These are phyloP conservation scores for Aphis gossypii DNA, from an alignment of 1,140 invertebrate genomes.

Conservation along the genomic window DNA sequence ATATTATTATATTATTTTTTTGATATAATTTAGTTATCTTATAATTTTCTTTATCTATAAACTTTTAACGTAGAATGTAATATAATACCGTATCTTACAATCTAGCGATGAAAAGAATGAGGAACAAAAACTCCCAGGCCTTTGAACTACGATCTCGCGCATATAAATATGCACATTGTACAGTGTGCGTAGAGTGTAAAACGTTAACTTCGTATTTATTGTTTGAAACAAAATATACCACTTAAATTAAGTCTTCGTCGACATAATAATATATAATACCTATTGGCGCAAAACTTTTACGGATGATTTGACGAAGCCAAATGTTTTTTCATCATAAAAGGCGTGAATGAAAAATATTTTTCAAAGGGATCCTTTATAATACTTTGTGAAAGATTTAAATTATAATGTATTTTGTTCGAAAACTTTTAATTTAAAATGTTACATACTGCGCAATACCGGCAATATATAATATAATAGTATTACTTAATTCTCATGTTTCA, in stretches of 20 bases:
- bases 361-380: neutral
- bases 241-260: neutral
- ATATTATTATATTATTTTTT: neutral
- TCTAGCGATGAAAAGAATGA: neutral
- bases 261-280: neutral
- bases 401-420: neutral
- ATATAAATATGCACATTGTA: neutral
- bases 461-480: neutral
- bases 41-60: neutral
- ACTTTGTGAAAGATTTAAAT: neutral
- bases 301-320: neutral
- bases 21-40: neutral
- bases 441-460: neutral
- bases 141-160: neutral
- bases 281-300: neutral
- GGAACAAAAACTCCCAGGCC: neutral
- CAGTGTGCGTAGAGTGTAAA: neutral
- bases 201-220: constrained; percentile 27
- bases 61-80: neutral
- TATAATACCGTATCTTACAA: neutral
- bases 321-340: neutral
- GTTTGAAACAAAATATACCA: constrained; percentile 16
- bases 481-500: neutral
- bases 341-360: neutral
- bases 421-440: constrained; percentile 32